Base-by-base conservation (phyloP, 2,888 invertebrate species). In the Tyria jacobaeae region DNA sequence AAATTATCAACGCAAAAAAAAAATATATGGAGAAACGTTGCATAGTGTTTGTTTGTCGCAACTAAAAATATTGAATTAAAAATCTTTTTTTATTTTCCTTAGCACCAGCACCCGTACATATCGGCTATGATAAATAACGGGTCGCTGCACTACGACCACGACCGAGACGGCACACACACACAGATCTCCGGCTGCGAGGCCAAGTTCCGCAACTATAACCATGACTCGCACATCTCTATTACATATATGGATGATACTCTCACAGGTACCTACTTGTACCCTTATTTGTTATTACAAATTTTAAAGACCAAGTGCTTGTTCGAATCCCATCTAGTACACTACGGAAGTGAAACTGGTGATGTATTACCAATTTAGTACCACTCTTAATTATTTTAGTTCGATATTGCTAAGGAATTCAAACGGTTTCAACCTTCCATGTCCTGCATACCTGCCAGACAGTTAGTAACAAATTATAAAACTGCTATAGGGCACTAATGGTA, bases 81-180 rank as follows among this genome's bases (percentile, higher is more conserved):
- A n/a, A n/a, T n/a, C n/a, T n/a, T n/a, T n/a, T n/a, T n/a, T n/a
- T n/a, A n/a, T n/a, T n/a, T n/a, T n/a, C n/a, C n/a, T n/a, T 89
- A 99, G 99, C 99, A 99, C 89, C 97, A 98, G 84, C 99, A 99
- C 94, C 99, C 99, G 0, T 99, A 98, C 90, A 96, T 99, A 79
- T 99, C 99, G 59, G 99, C 98, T 3, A 99, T 99, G 99, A 95
- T 99, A 3, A 99, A 98, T 90, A 99, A 99, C 91, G 99, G 99
- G 17, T 95, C 97, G 2, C 94, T 98, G 66, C 97, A 97, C 85
- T 99, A 99, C 89, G 99, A 99, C 90, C 99, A 99, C 89, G 99
- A 99, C 86, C 94, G 97, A 50, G 99, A 99, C 93, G 99, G 99
- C 52, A 99, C 99, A 0, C 99, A 99, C 88, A 99, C 99, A 0